Base-by-base conservation (phyloP, 1,140 invertebrate species). In the Alviniconcha marisindica region DNA sequence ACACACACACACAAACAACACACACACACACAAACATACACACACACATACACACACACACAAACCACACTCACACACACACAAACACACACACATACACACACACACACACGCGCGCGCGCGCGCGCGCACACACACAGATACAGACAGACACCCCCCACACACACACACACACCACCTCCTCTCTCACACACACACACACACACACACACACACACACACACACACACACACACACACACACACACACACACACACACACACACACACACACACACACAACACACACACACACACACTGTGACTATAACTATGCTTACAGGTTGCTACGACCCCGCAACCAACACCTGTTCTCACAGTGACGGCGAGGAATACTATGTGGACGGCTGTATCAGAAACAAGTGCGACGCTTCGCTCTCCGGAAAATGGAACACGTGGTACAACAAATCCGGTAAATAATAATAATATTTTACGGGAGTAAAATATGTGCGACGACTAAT, bases 211-310 rank as follows among this genome's bases (percentile, higher is more conserved):
- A 60, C 56, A 60, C 56, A 14, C 56, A 60, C 56, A 60, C 56
- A 24, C 28, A 60, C 24, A 24, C 56, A 60, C 24, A 24, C 56
- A 60, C 56, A 14, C 56, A 60, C 56, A 60, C 56, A 60, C 24
- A 60, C 56, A 60, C 56, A 60, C 56, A 60, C 56, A 60, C 56
- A 60, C 56, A 60, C 56, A 60, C 56, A 60, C 56, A 60, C 56
- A 60, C 56, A 60, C 56, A 60, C 56, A 14, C 56, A n/a, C 56
- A 14, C 56, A 14, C 56, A 14, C 10, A 14, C 56, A 14, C 56
- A 51, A 51, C 21, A 51, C 48, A 51, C 48, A 51, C 48, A 51
- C 21, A 51, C 3, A n/a, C 18, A 69, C 3, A 69, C 15, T 24
- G 12, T 40, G 71, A 24, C 31, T 36, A 73, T 2, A 24, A 40